phyloP scores from a whole-genome alignment of 2,888 invertebrate genomes.

The Brachyptera risi region DNA sequence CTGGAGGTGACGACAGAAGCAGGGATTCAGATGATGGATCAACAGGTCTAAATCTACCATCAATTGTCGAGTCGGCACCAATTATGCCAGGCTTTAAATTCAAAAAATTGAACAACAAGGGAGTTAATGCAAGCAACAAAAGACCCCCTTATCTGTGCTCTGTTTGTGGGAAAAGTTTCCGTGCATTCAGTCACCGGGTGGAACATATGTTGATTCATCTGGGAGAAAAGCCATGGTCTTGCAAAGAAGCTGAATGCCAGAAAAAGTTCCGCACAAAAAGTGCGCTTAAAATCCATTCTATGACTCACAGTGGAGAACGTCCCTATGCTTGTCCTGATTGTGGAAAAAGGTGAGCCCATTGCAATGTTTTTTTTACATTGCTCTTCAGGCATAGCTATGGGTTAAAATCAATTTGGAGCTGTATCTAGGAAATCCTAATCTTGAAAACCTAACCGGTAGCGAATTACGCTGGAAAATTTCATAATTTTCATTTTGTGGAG shows the following conservation, averaged over 20 bases:
- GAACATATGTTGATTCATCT: conserved; percentile 36
- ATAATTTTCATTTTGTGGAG: too few species aligned
- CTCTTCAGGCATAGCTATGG: too few species aligned
- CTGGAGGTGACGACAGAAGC: conserved; percentile 18
- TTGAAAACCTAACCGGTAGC: too few species aligned
- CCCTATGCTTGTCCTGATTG: conserved; percentile 29
- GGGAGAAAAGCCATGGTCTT: conserved; percentile 32
- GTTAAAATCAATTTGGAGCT: too few species aligned
- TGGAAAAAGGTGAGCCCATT: too few species aligned
- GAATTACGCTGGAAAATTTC: too few species aligned
- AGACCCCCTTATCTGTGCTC: conserved; percentile 26
- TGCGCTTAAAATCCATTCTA: conserved; percentile 27
- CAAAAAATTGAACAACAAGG: background rate
- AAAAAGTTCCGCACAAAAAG: conserved; percentile 30
- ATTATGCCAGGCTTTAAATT: background rate
- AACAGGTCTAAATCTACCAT: background rate
- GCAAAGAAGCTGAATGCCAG: conserved; percentile 30
- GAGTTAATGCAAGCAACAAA: background rate
- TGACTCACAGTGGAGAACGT: conserved; percentile 27
- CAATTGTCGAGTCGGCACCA: too few species aligned
- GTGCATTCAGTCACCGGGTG: conserved; percentile 34
- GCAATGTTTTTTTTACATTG: too few species aligned
- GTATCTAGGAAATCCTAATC: too few species aligned
- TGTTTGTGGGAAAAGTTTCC: conserved; percentile 33
- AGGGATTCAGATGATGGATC: conserved; percentile 2